Evolutionary conservation across 1,140 invertebrate species (phyloP).

Genomic region (Hypsibius dujardini): DNA sequence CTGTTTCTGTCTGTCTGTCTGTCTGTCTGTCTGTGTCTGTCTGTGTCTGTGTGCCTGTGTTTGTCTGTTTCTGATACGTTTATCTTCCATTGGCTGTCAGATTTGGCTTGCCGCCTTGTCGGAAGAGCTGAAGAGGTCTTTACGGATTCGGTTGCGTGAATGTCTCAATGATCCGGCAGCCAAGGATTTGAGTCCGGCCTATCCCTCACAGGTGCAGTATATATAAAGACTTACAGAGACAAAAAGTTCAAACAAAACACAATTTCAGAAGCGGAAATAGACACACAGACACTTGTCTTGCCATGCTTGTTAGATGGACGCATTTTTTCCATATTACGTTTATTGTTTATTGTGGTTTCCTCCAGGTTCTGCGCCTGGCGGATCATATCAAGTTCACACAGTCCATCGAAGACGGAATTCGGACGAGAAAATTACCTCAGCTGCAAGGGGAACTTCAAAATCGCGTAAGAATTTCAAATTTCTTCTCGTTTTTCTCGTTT

Average conservation of each 20-base stretch:
- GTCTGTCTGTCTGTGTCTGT: too few species aligned
- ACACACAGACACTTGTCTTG: too few species aligned
- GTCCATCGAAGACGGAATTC: conserved; percentile 59
- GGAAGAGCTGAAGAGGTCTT: conserved; percentile 58
- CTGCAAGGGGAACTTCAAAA: conserved; percentile 35
- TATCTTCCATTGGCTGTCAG: conserved; percentile 33
- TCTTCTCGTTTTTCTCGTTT: not conserved
- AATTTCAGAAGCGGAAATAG: too few species aligned
- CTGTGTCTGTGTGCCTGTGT: too few species aligned
- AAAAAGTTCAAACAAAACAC: not conserved
- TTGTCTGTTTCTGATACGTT: conserved; percentile 6
- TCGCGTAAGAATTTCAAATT: not conserved
- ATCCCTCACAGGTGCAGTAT: conserved; percentile 48
- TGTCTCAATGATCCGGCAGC: conserved; percentile 43
- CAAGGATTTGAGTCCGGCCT: conserved; percentile 37
- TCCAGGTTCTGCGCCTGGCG: conserved; percentile 50
- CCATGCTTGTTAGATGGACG: too few species aligned
- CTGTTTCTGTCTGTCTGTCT: too few species aligned
- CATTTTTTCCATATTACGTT: not conserved
- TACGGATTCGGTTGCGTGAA: conserved; percentile 44
- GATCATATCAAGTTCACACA: conserved; percentile 59
- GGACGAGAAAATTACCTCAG: conserved; percentile 25
- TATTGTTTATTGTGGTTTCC: conserved; percentile 16
- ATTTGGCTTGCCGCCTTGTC: conserved; percentile 63
- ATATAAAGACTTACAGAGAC: not conserved